Conservation (phyloP, 2,888 invertebrate species). For the Serripes groenlandicus region DNA sequence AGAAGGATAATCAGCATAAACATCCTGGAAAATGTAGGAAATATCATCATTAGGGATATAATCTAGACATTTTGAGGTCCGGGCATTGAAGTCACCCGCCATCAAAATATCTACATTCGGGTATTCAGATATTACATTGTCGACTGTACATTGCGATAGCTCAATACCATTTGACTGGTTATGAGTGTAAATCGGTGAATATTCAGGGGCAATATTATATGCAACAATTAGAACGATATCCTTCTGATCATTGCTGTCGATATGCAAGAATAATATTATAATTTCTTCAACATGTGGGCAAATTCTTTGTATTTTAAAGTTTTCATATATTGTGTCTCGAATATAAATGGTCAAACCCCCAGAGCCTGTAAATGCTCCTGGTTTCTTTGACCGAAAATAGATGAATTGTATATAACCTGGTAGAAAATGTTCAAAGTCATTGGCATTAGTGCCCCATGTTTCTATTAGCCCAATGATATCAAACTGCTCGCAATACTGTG, state of each 20-base stretch:
- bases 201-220: conserved; percentile 4
- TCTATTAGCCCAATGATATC: neutral
- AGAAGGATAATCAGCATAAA: too few species aligned
- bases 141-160: too few species aligned
- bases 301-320: neutral
- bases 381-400: neutral
- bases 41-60: too few species aligned
- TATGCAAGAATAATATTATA: neutral
- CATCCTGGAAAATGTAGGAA: too few species aligned
- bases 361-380: neutral
- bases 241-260: neutral
- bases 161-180: too few species aligned
- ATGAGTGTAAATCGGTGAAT: too few species aligned
- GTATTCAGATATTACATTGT: too few species aligned
- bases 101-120: too few species aligned
- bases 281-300: neutral
- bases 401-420: neutral
- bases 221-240: neutral
- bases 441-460: neutral
- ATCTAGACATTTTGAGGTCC: too few species aligned
- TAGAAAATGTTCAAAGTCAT: neutral
- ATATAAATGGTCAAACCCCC: conserved; percentile 6
- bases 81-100: too few species aligned
- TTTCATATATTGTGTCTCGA: neutral
- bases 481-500: neutral